phyloP scores from a whole-genome alignment of 2,888 invertebrate genomes.

The Panopea generosa region DNA sequence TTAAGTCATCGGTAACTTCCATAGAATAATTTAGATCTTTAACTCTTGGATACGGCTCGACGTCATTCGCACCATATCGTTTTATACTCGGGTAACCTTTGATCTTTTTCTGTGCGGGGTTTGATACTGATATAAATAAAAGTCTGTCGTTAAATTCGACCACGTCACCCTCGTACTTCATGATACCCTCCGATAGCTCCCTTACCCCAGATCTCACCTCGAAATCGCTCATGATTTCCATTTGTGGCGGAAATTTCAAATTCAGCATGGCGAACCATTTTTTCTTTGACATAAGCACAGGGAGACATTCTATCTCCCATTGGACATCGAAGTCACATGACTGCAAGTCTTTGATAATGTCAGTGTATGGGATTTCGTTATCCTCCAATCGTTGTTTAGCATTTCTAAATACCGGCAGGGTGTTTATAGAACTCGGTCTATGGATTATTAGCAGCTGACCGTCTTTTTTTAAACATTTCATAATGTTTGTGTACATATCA shows the following conservation, averaged over 20 bases:
- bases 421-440: slow-evolving; percentile 77
- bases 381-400: slow-evolving; percentile 77
- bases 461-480: slow-evolving; percentile 70
- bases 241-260: slow-evolving; percentile 80
- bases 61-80: slow-evolving; percentile 64
- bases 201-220: slow-evolving; percentile 79
- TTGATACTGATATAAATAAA: slow-evolving; percentile 79
- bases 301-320: slow-evolving; percentile 82
- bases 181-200: slow-evolving; percentile 81
- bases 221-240: slow-evolving; percentile 78
- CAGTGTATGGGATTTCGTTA: slow-evolving; percentile 78
- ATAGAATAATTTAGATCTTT: slow-evolving; percentile 69
- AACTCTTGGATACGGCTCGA: slow-evolving; percentile 52
- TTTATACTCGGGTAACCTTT: slow-evolving; percentile 70
- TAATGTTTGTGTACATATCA: slow-evolving; percentile 75
- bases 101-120: slow-evolving; percentile 50
- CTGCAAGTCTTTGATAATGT: slow-evolving; percentile 80
- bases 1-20: slow-evolving; percentile 67
- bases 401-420: slow-evolving; percentile 80
- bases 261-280: slow-evolving; percentile 82
- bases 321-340: slow-evolving; percentile 77
- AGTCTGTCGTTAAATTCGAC: slow-evolving; percentile 82
- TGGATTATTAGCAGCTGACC: slow-evolving; percentile 81
- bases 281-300: slow-evolving; percentile 77
- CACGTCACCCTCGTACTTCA: slow-evolving; percentile 81